phyloP scores from a whole-genome alignment of 23 tunicate species.

The Halocynthia roretzi region DNA sequence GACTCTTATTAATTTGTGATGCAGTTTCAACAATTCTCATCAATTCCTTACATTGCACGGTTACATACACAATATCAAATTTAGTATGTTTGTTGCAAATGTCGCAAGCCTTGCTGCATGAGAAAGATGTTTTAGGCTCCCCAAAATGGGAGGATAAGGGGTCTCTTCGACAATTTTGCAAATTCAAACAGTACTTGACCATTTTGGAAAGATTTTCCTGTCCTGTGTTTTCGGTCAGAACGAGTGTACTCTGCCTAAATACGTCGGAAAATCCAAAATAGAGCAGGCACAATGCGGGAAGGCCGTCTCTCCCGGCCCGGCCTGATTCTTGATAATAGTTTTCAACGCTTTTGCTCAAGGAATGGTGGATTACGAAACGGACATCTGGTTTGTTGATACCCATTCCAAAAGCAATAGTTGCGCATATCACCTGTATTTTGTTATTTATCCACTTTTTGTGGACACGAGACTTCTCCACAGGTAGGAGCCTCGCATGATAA shows the following conservation, averaged over 20 bases:
- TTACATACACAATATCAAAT: background rate
- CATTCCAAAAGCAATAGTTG: slow-evolving; percentile 94
- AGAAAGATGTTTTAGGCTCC: slow-evolving; percentile 15
- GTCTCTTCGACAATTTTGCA: slow-evolving; percentile 45
- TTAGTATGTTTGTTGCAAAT: slow-evolving; percentile 19
- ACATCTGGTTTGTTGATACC: slow-evolving; percentile 88
- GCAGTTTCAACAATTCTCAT: background rate
- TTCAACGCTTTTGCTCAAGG: slow-evolving; percentile 82
- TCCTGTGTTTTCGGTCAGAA: slow-evolving; percentile 59
- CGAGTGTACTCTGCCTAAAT: slow-evolving; percentile 47
- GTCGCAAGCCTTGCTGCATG: slow-evolving; percentile 48
- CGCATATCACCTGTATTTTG: slow-evolving; percentile 67
- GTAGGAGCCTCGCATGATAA: slow-evolving; percentile 53
- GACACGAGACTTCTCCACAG: slow-evolving; percentile 15
- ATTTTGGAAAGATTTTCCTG: slow-evolving; percentile 31
- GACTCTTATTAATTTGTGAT: background rate
- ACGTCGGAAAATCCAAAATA: slow-evolving; percentile 69
- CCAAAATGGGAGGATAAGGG: slow-evolving; percentile 45
- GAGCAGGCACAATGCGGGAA: slow-evolving; percentile 64
- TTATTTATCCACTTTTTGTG: slow-evolving; percentile 50
- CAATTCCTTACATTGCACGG: background rate
- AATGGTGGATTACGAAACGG: slow-evolving; percentile 83
- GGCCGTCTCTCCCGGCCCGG: slow-evolving; percentile 88
- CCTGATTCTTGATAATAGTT: slow-evolving; percentile 95
- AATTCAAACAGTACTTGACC: slow-evolving; percentile 59